These are phyloP conservation scores for Apotomis turbidana DNA, from an alignment of 2,888 invertebrate species.

Conservation along the genomic window DNA sequence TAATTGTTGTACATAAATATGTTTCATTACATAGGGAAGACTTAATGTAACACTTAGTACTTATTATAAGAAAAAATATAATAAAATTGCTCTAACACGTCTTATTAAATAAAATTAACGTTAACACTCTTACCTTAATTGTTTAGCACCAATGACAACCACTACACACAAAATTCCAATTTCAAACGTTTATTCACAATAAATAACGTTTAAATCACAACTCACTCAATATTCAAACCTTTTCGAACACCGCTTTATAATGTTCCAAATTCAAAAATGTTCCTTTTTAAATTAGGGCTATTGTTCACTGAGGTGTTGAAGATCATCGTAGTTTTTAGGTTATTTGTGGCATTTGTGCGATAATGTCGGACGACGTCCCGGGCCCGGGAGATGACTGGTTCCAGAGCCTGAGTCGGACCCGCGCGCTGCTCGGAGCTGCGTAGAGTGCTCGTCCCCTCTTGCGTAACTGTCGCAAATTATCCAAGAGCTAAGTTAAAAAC, in stretches of 20 bases:
- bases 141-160: slow-evolving; percentile 3
- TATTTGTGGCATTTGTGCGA: slow-evolving; percentile 6
- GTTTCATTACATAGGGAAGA: no score
- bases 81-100: no score
- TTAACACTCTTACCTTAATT: slow-evolving; percentile 17
- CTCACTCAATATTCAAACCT: slow-evolving; percentile 14
- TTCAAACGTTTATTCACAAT: slow-evolving; percentile 20
- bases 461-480: slow-evolving; percentile 67
- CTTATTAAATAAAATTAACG: no score
- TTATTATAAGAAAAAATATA: no score
- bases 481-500: slow-evolving; percentile 3
- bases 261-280: slow-evolving; percentile 61
- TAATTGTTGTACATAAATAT: no score
- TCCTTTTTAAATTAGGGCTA: slow-evolving; percentile 18
- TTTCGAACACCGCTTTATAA: slow-evolving; percentile 52
- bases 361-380: slow-evolving; percentile 47
- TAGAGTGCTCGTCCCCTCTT: slow-evolving; percentile 74
- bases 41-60: no score
- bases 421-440: slow-evolving; percentile 71
- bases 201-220: slow-evolving; percentile 31
- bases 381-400: slow-evolving; percentile 72
- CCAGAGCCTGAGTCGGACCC: slow-evolving; percentile 75
- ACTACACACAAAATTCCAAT: slow-evolving; percentile 24
- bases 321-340: slow-evolving; percentile 33
- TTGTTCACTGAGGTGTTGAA: slow-evolving; percentile 4